These are phyloP conservation scores for Nothobranchius kuhntae DNA, from an alignment of 2,113 vertebrate genomes.

Conservation along the genomic window DNA sequence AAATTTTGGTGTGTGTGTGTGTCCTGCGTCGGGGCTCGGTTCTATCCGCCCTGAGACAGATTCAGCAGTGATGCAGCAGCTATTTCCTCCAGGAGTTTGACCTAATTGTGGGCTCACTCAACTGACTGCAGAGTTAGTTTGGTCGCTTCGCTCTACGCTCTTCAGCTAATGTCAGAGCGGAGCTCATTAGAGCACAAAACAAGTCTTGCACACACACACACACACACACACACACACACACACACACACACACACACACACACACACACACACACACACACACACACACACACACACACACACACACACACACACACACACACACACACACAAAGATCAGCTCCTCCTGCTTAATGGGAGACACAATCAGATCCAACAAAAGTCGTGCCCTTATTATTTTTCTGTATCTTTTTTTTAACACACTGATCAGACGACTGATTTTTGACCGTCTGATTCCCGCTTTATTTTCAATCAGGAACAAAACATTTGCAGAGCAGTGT, in stretches of 20 bases:
- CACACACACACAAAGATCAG: conserved; percentile 2
- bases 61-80: conserved; percentile 36
- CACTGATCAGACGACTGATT: background rate
- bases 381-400: background rate
- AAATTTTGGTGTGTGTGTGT: conserved; percentile 12
- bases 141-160: conserved; percentile 19
- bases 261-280: background rate
- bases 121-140: conserved; percentile 52
- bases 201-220: background rate
- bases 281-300: conserved; percentile 1
- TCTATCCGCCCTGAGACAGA: conserved; percentile 24
- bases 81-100: conserved; percentile 36
- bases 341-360: conserved; percentile 1
- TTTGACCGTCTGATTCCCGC: background rate
- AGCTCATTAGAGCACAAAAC: conserved; percentile 46
- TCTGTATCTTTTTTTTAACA: background rate
- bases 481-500: background rate
- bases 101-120: conserved; percentile 44
- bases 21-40: conserved; percentile 2
- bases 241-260: conserved; percentile 4
- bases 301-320: background rate
- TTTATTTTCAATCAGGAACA: background rate
- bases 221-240: too few relatives aligned
- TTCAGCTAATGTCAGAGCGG: conserved; percentile 33
- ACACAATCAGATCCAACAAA: background rate